Base-by-base conservation (phyloP, 2,113 vertebrate genomes). In the Brachyhypopomus gauderio region DNA sequence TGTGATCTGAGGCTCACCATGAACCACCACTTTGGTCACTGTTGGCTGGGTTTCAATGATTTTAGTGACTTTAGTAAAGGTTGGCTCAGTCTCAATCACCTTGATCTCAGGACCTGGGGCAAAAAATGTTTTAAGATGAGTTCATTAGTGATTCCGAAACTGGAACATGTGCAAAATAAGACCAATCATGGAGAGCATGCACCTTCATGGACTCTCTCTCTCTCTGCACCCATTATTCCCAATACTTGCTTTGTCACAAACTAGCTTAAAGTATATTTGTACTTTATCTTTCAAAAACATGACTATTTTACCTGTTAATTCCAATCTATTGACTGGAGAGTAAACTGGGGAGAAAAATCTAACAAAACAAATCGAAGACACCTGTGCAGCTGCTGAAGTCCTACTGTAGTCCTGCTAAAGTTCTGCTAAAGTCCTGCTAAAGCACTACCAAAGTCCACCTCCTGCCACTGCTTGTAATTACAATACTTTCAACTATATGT, bases 61-160 rank as follows among this genome's bases (percentile, higher is more conserved):
- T 52, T 55, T 0, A 1, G 86, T 84, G 60, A 81, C 55, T 71
- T 67, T 78, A 6, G 70, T 66, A 87, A 95, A 86, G 41, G 93
- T 92, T 80, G 93, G 91, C 27, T 94, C 89, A 56, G 90, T 92
- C 90, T 94, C 92, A 80, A 91, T 89, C 63, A 95, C 81, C 80
- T 88, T 90, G 41, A 20, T 0, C 63, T 85, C 66, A 17, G 92
- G 89, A 16, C 70, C 90, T 92, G 77, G 38, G 38, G 38, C 70
- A 45, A 86, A 56, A 85, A 56, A 20, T 27, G 41, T 9, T 16
- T 22, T 7, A 20, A 20, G 9, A 25, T 67, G 6, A 20, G 1
- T 30, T 38, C 5, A 34, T 17, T 60, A 60, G 58, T n/a, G 4
- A 9, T 22, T 22, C 20, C n/a, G 22, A 8, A 22, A n/a, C 3